Base-by-base conservation (phyloP, 2,888 invertebrate genomes). In the Ceraclea dissimilis region DNA sequence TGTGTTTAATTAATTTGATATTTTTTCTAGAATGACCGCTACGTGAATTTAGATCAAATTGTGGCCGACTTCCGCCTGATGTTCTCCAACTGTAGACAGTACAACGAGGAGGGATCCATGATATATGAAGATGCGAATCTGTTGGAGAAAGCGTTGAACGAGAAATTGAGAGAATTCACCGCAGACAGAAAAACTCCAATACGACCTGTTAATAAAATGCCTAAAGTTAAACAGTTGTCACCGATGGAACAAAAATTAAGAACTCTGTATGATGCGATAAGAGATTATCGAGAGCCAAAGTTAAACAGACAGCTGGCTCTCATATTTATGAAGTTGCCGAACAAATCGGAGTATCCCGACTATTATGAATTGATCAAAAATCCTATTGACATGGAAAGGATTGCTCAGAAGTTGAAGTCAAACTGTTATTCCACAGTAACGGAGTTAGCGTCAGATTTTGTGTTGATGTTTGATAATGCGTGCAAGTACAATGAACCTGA, bases 401-500 rank as follows among this genome's bases (percentile, higher is more conserved):
- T 99, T 58, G 88, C 90, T 0, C 88, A 89, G 55, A 92, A 92
- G 66, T 73, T 93, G 26, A 91, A 90, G 70, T 84, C 83, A 60
- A 81, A 79, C 57, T 73, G 73, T 0, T 97, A 96, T 68, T 86
- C 85, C 50, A 84, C 81, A 18, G 79, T 96, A 20, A 94, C 94
- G 63, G 94, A 95, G 62, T 72, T 97, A 52, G 88, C 91, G 0
- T 82, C 87, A 0, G 97, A 97, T 73, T 88, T 97, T 64, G 82
- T 90, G 64, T 74, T 93, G 50, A 95, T 97, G 93, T 90, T 95
- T 65, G 93, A 93, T 66, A 97, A 97, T 70, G 96, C 97, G 1
- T 96, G 94, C 77, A 94, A 93, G 69, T 97, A 93, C 68, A 97
- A 97, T 70, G 97, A 97, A 68, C 96, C 97, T 0, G 96, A 96